Evolutionary conservation across 2,113 vertebrate genomes (phyloP), one percentile per base, ranked within the genome.

Genomic region (Amblyornis subalaris): DNA sequence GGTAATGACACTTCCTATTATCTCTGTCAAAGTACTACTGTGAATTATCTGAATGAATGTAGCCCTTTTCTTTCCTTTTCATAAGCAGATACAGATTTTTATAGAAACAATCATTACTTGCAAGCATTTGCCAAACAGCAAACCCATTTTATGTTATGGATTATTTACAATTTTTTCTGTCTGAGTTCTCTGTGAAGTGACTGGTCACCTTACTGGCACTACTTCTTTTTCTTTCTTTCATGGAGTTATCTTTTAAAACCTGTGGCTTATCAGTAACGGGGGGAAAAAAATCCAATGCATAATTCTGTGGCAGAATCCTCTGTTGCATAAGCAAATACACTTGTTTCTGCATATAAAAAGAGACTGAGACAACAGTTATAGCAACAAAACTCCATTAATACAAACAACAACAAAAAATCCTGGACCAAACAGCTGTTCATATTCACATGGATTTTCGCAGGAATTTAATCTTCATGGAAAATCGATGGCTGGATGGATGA

Each of bases 1-100:
- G 31, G n/a, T 67, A 92, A 92, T 74, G 65, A 74, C 45, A 47
- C 2, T 83, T 95, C 62, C 35, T 85, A n/a, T 89, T 86, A 74
- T 74, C 40, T 91, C 55, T 80, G 40, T 77, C 65, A 73, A 88
- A 69, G 14, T 73, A 21, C 12, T 75, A 20, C 33, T 66, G 58
- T 61, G 71, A 82, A 84, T 80, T 90, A 81, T 45, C 84, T 74
- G 35, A 83, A 33, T 45, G 22, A 90, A 62, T 58, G 28, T 50
- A 88, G 14, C 38, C 10, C 18, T 50, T 66, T 61, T n/a, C 19
- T 55, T 61, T 74, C 7, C 25, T 74, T 20, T 62, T 90, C 17
- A 22, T 80, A 86, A 66, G 14, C 7, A 84, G 57, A 88, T 84
- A 7, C 20, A 66, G 19, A 86, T 44, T 93, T 94, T 79, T 92